Base-by-base conservation (phyloP, 2,113 vertebrate species). In the Parus major region DNA sequence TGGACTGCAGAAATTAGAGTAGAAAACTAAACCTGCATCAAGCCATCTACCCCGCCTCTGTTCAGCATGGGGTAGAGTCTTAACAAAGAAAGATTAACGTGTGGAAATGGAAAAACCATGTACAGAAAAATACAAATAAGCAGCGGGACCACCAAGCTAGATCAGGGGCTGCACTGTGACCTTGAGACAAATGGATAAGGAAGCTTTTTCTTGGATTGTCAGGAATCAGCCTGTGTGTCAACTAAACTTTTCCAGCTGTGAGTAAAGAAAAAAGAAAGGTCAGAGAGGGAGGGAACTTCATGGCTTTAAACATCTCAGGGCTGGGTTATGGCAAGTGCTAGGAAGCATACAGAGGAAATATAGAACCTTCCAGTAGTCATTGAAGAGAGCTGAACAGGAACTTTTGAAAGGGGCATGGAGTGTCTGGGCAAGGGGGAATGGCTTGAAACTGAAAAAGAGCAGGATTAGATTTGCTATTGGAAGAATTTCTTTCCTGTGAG, bases 11-110 rank as follows among this genome's bases (percentile, higher is more conserved):
- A 95, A 93, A 94, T 85, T 81, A 65, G 60, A 84, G 56, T 27
- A 19, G 88, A 88, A 83, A 5, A 21, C 12, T 11, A 70, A 70
- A 57, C 18, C 59, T 86, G 36, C 70, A 77, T 60, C 49, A 41
- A 93, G 70, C 85, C 92, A 95, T 94, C 93, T 96, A 95, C 41
- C 12, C 92, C 69, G 92, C 75, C 28, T 69, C 87, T 92, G 92
- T 92, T 91, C 79, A 82, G 77, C 5, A 35, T 44, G 25, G 66
- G 78, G 82, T 29, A 93, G 53, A 93, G 47, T 41, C 88, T 93
- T 79, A 85, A 63, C 61, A 68, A 90, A 81, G 68, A 83, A 46
- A 93, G 85, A 94, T 85, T 60, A 56, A 60, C 13, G 41, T n/a
- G 82, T 90, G 49, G 92, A 95, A 95, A 79, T 72, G 73, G 86